These are phyloP conservation scores for Ferrisia virgata DNA, from an alignment of 2,888 invertebrate species.

Conservation along the genomic window DNA sequence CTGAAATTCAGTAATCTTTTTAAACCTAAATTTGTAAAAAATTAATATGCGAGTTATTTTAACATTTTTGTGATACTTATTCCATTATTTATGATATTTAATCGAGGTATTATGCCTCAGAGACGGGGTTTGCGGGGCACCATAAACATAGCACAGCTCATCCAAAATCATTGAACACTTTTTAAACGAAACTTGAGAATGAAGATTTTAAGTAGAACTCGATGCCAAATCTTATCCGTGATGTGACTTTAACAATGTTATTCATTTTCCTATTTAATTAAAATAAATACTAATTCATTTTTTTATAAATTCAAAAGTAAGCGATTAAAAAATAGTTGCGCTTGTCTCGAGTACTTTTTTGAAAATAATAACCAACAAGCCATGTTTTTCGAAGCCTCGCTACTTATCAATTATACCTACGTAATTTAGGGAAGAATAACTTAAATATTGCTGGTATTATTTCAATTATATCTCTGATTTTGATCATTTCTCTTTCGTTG, in stretches of 20 bases:
- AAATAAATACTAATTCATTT: background rate
- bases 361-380: too few relatives aligned
- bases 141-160: background rate
- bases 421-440: background rate
- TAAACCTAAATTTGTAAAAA: too few relatives aligned
- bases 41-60: too few relatives aligned
- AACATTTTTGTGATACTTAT: too few relatives aligned
- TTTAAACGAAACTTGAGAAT: background rate
- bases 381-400: background rate
- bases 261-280: background rate
- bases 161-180: background rate
- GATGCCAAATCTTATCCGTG: background rate
- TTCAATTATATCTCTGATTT: background rate
- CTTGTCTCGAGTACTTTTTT: too few relatives aligned
- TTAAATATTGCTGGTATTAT: background rate
- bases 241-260: background rate
- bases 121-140: too few relatives aligned
- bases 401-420: background rate
- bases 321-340: background rate
- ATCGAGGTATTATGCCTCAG: too few relatives aligned
- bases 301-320: background rate
- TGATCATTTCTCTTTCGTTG: background rate
- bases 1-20: too few relatives aligned
- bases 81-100: too few relatives aligned
- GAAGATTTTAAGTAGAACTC: background rate